Evolutionary conservation across 1,140 invertebrate species (phyloP).

Genomic region (Rhynchophorus ferrugineus): DNA sequence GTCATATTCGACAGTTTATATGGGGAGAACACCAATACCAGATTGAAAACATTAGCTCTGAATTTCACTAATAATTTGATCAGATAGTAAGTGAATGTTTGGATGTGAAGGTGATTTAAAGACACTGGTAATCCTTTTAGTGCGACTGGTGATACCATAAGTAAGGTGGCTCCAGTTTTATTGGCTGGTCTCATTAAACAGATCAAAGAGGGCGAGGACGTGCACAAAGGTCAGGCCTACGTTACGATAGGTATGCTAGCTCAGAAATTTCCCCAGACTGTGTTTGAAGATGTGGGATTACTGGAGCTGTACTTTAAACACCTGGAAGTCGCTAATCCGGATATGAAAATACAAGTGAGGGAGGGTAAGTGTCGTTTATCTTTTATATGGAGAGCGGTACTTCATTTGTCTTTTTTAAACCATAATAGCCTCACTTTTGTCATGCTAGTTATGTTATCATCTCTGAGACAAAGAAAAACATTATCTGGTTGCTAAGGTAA

Average conservation of each 20-base stretch:
- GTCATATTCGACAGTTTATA: constrained; percentile 83
- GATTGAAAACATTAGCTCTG: constrained; percentile 71
- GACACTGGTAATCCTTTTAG: constrained; percentile 41
- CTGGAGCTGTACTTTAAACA: constrained; percentile 60
- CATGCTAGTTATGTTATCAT: too few species aligned
- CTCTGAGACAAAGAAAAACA: too few species aligned
- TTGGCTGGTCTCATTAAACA: constrained; percentile 64
- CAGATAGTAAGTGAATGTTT: constrained; percentile 60
- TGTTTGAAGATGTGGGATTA: constrained; percentile 59
- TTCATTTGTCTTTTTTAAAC: too few species aligned
- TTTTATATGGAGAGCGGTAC: too few species aligned
- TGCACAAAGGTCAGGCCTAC: constrained; percentile 64
- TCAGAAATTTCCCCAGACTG: constrained; percentile 56
- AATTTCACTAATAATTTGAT: constrained; percentile 78
- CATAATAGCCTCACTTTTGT: too few species aligned
- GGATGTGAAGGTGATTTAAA: neutral
- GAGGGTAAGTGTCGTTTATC: constrained; percentile 18
- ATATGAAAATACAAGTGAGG: constrained; percentile 33
- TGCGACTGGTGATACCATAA: constrained; percentile 51
- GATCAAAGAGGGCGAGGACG: constrained; percentile 53
- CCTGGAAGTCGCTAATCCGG: constrained; percentile 48
- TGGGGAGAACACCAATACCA: constrained; percentile 73
- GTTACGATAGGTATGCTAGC: constrained; percentile 67
- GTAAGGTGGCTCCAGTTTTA: constrained; percentile 56
- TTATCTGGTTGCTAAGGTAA: too few species aligned